Evolutionary conservation across 1,140 invertebrate species (phyloP).

Genomic region (fruit fly (Drosophila melanogaster)): DNA sequence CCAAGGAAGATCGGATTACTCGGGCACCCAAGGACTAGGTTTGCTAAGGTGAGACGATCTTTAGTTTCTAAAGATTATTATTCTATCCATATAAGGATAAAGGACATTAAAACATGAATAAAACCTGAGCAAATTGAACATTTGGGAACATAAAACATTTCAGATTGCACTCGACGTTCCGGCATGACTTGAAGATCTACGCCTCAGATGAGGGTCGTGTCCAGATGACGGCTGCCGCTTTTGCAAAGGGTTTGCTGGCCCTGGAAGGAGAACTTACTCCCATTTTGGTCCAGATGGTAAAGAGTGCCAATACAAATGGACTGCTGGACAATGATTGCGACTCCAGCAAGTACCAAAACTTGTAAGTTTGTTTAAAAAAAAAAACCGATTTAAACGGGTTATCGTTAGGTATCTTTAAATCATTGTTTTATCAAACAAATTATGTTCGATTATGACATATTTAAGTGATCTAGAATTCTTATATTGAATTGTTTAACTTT

Average conservation of each 20-base stretch:
- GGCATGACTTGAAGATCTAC: conserved; percentile 99
- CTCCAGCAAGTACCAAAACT: conserved; percentile 97
- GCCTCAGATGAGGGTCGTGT: conserved; percentile 99
- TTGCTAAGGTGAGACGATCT: conserved; percentile 87
- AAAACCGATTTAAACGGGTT: too few relatives aligned
- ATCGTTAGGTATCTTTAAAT: too few relatives aligned
- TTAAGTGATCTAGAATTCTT: too few relatives aligned
- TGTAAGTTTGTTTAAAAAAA: too few relatives aligned
- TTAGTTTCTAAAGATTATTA: too few relatives aligned
- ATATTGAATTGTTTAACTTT: too few relatives aligned
- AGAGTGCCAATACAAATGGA: conserved; percentile 99
- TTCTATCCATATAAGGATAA: not conserved
- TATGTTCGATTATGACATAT: too few relatives aligned
- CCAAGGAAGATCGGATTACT: conserved; percentile 90
- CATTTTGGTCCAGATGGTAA: conserved; percentile 99
- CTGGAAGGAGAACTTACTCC: conserved; percentile 99
- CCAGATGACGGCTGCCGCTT: conserved; percentile 99
- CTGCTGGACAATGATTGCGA: conserved; percentile 99
- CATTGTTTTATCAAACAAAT: too few relatives aligned
- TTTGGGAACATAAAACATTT: not conserved
- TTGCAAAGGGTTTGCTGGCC: conserved; percentile 98
- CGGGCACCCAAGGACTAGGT: conserved; percentile 95
- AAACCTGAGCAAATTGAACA: not conserved
- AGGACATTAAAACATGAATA: too few relatives aligned
- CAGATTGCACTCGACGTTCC: conserved; percentile 98